Conservation (phyloP, 2,888 invertebrate genomes). For the Entomobrya proxima region DNA sequence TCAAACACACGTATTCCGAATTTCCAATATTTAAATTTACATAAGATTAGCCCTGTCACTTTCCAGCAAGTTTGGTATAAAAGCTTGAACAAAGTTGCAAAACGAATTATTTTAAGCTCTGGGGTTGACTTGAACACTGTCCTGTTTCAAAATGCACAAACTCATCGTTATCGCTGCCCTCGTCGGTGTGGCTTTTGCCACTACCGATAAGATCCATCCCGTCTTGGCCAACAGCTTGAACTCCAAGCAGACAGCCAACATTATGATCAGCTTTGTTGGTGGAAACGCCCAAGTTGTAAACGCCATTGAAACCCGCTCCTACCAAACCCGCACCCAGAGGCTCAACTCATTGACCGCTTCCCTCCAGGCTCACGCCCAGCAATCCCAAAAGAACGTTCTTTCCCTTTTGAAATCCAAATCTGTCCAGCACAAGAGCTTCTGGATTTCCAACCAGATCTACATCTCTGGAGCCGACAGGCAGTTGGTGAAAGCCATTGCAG, state of each 20-base stretch:
- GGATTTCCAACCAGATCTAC: conserved; percentile 58
- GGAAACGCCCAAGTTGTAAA: background rate
- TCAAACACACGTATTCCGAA: no score
- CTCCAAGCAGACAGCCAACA: conserved; percentile 6
- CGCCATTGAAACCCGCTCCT: background rate
- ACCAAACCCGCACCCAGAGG: conserved; percentile 21
- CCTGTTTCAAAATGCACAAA: conserved; percentile 55
- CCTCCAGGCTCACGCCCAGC: conserved; percentile 24
- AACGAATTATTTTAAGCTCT: no score
- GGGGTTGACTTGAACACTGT: no score
- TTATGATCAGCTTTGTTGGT: conserved; percentile 41
- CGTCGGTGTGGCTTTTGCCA: conserved; percentile 50
- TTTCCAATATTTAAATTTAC: no score
- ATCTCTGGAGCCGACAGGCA: background rate
- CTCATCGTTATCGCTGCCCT: conserved; percentile 44
- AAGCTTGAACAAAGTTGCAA: no score
- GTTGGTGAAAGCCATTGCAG: background rate
- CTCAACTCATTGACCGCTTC: conserved; percentile 39
- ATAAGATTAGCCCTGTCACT: no score
- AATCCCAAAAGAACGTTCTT: conserved; percentile 34
- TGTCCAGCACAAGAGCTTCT: background rate
- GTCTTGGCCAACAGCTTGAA: background rate
- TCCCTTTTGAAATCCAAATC: no score
- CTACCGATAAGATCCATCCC: conserved; percentile 43
- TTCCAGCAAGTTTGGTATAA: no score